These are phyloP conservation scores for Fissipunctia ypsillon DNA, from an alignment of 2,888 invertebrate species.

Conservation along the genomic window DNA sequence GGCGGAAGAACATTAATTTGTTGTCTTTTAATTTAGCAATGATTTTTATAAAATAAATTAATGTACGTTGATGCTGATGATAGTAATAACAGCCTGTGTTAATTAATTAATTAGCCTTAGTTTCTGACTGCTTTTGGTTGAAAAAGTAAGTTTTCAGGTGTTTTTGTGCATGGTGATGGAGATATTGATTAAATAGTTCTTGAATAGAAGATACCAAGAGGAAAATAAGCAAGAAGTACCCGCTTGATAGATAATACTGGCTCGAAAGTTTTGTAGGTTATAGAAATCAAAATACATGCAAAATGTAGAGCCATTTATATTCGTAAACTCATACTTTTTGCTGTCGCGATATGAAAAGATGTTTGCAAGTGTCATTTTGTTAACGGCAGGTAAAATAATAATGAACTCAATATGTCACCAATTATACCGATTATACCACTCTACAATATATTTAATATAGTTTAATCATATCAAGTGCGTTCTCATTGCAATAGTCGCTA, in stretches of 20 bases:
- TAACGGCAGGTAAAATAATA: background rate
- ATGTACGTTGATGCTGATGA: conserved; percentile 12
- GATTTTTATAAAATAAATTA: conserved; percentile 18
- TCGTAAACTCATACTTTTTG: background rate
- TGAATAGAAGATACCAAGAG: background rate
- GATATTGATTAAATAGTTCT: background rate
- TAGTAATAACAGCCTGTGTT: conserved; percentile 16
- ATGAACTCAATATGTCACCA: background rate
- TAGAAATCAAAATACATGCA: background rate
- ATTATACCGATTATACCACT: no score
- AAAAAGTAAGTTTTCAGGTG: background rate
- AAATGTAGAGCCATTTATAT: background rate
- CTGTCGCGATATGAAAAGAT: background rate
- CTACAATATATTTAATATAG: background rate
- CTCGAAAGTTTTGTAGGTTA: background rate
- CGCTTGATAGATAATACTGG: background rate
- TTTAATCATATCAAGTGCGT: conserved; percentile 1
- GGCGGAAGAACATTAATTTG: conserved; percentile 54
- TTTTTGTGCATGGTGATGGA: background rate
- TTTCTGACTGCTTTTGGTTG: conserved; percentile 1
- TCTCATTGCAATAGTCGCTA: background rate
- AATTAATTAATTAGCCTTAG: conserved; percentile 5
- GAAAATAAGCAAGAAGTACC: background rate
- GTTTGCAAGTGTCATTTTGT: background rate
- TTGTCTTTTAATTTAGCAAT: conserved; percentile 42